Conservation (phyloP, 2,797 vertebrate genomes). For the Myotis planiceps region DNA sequence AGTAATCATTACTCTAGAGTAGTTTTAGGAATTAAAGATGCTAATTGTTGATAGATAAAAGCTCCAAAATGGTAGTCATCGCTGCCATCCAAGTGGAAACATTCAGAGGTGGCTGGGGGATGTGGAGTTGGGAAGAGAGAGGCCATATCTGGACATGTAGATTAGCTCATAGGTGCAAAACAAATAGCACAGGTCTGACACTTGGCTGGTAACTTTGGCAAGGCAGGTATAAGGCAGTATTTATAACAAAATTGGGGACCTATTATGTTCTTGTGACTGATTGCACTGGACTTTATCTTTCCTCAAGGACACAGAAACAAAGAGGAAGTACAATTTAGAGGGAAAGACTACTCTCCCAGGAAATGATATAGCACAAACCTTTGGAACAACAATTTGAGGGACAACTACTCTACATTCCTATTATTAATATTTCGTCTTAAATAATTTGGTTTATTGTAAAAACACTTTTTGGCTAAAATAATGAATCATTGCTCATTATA, state of each 20-base stretch:
- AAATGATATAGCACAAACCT: neutral
- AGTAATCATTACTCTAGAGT: neutral
- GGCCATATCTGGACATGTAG: neutral
- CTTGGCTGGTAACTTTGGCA: neutral
- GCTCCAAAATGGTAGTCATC: neutral
- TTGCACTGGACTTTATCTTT: neutral
- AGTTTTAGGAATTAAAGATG: neutral
- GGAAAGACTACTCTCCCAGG: neutral
- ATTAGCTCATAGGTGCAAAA: neutral
- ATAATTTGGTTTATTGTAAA: neutral
- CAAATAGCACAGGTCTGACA: neutral
- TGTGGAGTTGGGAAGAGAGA: neutral
- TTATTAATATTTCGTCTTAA: constrained; percentile 1
- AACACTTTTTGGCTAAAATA: neutral
- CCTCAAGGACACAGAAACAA: neutral
- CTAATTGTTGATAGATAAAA: neutral
- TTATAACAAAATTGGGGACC: neutral
- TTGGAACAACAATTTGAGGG: neutral
- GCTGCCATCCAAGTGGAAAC: neutral
- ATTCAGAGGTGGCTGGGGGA: neutral
- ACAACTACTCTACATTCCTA: neutral
- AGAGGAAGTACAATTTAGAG: neutral
- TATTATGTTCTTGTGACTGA: constrained; percentile 12
- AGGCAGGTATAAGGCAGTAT: neutral
- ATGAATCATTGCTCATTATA: neutral